Percentiles rank a stretch among this genome's conserved stretches.
These are phyloP conservation scores for Perca fluviatilis DNA, from an alignment of 2,113 vertebrate species.

Conservation along the genomic window DNA sequence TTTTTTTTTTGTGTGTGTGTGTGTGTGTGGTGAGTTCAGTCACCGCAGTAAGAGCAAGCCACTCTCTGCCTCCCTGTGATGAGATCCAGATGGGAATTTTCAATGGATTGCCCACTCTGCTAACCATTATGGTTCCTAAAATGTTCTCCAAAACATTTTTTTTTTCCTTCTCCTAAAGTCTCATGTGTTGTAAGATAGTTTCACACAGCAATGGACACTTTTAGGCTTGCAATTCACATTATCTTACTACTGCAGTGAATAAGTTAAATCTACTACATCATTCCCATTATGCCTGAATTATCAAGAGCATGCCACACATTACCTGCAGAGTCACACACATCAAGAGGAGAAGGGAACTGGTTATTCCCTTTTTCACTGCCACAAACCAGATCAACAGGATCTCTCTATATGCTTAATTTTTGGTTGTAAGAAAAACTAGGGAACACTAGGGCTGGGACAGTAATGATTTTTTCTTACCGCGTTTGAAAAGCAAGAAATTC, in stretches of 20 bases:
- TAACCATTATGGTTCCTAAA: constrained; percentile 73
- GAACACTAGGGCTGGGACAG: too few species aligned
- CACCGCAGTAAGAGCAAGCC: constrained; percentile 68
- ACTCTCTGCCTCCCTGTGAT: constrained; percentile 72
- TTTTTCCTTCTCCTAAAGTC: constrained; percentile 36
- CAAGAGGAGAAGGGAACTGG: constrained; percentile 25
- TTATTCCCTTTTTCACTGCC: too few species aligned
- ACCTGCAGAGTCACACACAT: constrained; percentile 36
- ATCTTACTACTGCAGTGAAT: neutral
- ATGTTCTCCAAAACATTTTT: constrained; percentile 60
- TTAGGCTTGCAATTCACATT: constrained; percentile 4
- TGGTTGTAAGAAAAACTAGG: constrained; percentile 31
- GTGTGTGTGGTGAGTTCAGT: constrained; percentile 62
- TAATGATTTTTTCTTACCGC: too few species aligned
- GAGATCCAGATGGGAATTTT: constrained; percentile 81
- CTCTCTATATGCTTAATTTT: constrained; percentile 44
- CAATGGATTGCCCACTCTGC: constrained; percentile 68
- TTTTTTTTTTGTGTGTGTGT: constrained; percentile 39
- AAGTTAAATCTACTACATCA: constrained; percentile 17
- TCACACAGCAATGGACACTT: constrained; percentile 19
- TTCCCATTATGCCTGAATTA: constrained; percentile 4
- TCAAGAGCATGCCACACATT: constrained; percentile 17
- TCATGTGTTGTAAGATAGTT: constrained; percentile 37
- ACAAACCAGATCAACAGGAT: constrained; percentile 60
- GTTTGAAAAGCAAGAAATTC: too few species aligned